Evolutionary conservation across 2,797 vertebrate genomes (phyloP).

Genomic region (Trematomus bernacchii): DNA sequence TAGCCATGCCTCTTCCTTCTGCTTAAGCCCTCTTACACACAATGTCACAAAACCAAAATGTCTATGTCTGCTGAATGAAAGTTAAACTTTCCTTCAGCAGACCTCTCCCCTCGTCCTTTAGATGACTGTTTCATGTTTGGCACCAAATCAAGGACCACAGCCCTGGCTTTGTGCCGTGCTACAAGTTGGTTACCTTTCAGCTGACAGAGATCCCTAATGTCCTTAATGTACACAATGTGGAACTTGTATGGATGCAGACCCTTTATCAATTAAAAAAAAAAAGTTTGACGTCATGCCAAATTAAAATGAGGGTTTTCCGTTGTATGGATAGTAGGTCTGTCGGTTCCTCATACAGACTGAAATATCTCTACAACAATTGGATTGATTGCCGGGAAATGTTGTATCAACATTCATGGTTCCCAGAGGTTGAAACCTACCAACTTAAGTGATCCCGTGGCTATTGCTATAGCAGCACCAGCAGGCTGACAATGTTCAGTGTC

Average conservation of each 20-base stretch:
- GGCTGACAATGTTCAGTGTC: neutral
- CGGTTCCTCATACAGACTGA: neutral
- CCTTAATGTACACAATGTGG: neutral
- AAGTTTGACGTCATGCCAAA: too few species aligned
- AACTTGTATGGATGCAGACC: neutral
- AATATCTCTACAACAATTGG: neutral
- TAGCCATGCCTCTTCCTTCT: neutral
- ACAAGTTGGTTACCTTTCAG: conserved; percentile 35
- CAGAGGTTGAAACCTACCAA: neutral
- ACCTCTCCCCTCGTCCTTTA: conserved; percentile 18
- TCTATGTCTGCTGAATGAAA: too few species aligned
- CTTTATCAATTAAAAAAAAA: neutral
- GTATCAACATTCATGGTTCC: too few species aligned
- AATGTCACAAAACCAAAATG: conserved; percentile 15
- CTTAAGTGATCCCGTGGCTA: neutral
- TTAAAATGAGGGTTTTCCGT: too few species aligned
- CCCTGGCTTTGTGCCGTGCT: conserved; percentile 33
- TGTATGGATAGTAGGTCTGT: too few species aligned
- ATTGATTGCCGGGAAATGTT: neutral
- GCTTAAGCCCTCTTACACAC: conserved; percentile 12
- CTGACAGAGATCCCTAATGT: conserved; percentile 44
- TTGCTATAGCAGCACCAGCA: neutral
- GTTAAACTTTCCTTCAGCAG: conserved; percentile 13
- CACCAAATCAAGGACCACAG: conserved; percentile 41
- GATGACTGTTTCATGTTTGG: conserved; percentile 50